These are phyloP conservation scores for Cheilosia soror DNA, from an alignment of 2,888 invertebrate genomes.

Conservation along the genomic window DNA sequence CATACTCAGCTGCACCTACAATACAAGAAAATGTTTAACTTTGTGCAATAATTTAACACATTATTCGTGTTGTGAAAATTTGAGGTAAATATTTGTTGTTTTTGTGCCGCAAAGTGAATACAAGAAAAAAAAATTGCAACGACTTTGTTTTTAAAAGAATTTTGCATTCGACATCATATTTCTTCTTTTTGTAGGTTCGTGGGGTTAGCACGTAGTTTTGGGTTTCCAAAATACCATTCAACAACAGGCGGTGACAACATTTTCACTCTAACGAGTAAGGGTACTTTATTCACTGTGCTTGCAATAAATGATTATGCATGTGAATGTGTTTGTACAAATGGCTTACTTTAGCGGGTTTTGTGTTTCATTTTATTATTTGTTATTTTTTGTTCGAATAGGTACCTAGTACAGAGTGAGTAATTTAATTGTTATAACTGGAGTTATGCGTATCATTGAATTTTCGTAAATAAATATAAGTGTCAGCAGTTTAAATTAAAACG, in stretches of 20 bases:
- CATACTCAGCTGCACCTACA: slow-evolving; percentile 34
- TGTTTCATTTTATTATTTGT: slow-evolving; percentile 19
- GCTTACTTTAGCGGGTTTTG: slow-evolving; percentile 44
- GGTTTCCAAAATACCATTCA: slow-evolving; percentile 45
- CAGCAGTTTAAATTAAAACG: slow-evolving; percentile 22
- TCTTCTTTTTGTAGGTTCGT: slow-evolving; percentile 19
- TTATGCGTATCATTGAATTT: slow-evolving; percentile 10
- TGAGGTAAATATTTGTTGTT: slow-evolving; percentile 28
- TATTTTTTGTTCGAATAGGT: background rate
- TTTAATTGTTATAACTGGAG: slow-evolving; percentile 2
- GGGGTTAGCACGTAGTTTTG: slow-evolving; percentile 25
- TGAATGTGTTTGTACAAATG: slow-evolving; percentile 15
- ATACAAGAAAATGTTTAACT: slow-evolving; percentile 14
- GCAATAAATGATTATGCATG: slow-evolving; percentile 19
- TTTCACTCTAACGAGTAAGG: slow-evolving; percentile 50
- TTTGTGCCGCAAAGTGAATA: background rate
- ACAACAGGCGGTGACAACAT: slow-evolving; percentile 45
- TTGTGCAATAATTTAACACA: slow-evolving; percentile 50
- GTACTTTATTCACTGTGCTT: slow-evolving; percentile 32
- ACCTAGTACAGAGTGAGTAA: slow-evolving; percentile 24
- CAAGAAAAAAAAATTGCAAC: slow-evolving; percentile 23
- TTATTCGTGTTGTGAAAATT: slow-evolving; percentile 35
- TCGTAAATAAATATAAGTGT: slow-evolving; percentile 20
- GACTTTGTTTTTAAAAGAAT: slow-evolving; percentile 41
- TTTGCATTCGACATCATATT: slow-evolving; percentile 47